Base-by-base conservation (phyloP, 1,140 invertebrate species). In the Caerostris extrusa region DNA sequence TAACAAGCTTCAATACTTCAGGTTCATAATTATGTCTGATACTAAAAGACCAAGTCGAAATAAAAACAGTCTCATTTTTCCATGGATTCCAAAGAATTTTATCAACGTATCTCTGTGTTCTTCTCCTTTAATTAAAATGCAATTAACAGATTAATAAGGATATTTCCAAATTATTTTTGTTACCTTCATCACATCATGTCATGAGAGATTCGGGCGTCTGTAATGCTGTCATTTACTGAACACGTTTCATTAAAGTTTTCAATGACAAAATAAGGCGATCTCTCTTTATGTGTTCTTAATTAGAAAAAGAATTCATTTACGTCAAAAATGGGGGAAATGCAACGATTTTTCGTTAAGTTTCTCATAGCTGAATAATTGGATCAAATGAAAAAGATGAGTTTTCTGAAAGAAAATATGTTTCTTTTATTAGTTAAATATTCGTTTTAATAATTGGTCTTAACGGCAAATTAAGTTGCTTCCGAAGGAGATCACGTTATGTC, bases 321-420 rank as follows among this genome's bases (percentile, higher is more conserved):
- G 58, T 86, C 58, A 19, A 7, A 7, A 12, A 19, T 10, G 14
- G n/a, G 6, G 83, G 61, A 86, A n/a, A n/a, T n/a, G n/a, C n/a
- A n/a, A n/a, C 58, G n/a, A 86, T 86, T 86, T 86, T 86, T 86
- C 83, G 61, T 86, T 58, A 60, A 86, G 83, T 19, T 86, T 60
- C n/a, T 61, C 83, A 60, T 86, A 58, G 12, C 19, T 19, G 34
- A 86, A 60, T 86, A 58, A 86, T 86, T 83, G 17, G 17, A 5
- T 5, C 53, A 17, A 56, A 50, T 71, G 4, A 61, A 71, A 34
- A 34, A 34, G 69, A 34, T 71, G 19, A 19, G 7, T n/a, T 19
- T 69, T 7, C 17, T 8, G 19, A 3, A 19, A 10, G 19, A 71
- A 71, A 71, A 6, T 71, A 71, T 7, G 19, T 71, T 34, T 14